Conservation (phyloP, 2,113 vertebrate genomes). For the Proterorhinus semilunaris region DNA sequence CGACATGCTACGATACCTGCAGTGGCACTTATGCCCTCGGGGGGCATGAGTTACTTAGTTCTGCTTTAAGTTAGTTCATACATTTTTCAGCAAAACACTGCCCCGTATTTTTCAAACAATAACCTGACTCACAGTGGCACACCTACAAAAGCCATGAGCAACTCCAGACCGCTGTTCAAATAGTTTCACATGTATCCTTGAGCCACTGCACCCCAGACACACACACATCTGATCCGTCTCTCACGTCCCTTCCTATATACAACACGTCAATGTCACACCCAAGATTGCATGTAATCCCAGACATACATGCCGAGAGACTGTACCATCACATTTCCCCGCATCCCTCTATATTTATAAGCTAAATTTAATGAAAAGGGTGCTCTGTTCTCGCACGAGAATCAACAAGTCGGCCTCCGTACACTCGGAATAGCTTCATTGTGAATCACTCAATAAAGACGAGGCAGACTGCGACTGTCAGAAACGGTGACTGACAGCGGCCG, state of each 20-base stretch:
- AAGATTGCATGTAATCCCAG: neutral
- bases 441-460: constrained; percentile 38
- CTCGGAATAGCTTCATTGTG: constrained; percentile 51
- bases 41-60: no score
- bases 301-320: neutral
- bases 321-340: neutral
- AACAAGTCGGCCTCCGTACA: constrained; percentile 43
- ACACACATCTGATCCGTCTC: neutral
- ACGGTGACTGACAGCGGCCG: constrained; percentile 57
- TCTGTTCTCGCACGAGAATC: constrained; percentile 23
- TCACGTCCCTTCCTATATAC: neutral
- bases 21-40: no score
- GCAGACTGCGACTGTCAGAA: constrained; percentile 18
- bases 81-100: no score
- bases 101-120: no score
- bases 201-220: neutral
- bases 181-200: neutral
- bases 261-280: neutral
- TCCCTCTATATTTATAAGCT: constrained; percentile 18
- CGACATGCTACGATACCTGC: no score
- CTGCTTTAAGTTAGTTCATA: no score
- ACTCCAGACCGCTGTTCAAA: neutral
- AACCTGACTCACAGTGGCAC: no score
- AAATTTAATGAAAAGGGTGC: constrained; percentile 20
- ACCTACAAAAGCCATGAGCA: no score